Evolutionary conservation across 2,888 invertebrate genomes (phyloP), one percentile per base, ranked within the genome.

Genomic region (Scrobipalpa atriplicella): DNA sequence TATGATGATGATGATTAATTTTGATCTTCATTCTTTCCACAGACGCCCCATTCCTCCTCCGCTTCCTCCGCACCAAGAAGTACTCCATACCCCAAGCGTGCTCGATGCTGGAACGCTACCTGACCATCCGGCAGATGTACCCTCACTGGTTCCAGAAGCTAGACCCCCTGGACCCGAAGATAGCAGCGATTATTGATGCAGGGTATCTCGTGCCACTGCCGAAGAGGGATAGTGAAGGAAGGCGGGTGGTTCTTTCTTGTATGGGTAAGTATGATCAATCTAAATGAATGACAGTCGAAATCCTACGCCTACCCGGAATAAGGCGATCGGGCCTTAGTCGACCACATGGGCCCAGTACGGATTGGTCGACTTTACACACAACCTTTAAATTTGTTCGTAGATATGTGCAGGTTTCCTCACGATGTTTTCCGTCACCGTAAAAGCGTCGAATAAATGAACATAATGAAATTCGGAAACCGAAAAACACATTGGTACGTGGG

Each of bases 1-100:
- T n/a, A n/a, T n/a, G n/a, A n/a, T n/a, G n/a, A n/a, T n/a, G n/a
- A n/a, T n/a, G n/a, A n/a, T n/a, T n/a, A n/a, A n/a, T n/a, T n/a
- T n/a, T n/a, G n/a, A n/a, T n/a, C n/a, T n/a, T n/a, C n/a, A 10
- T 58, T 38, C 29, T 16, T 13, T 72, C 78, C 72, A 3, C 90
- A 94, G 97, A 98, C 81, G 89, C 96, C 0, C 94, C 95, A 8
- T 98, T 98, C 81, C 93, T 98, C 16, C 92, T 98, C 54, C 94
- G 98, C 60, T 98, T 98, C 78, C 94, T 98, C 13, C 94, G 98
- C 51, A 97, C 97, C 56, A 97, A 97, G 86, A 98, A 98, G 83
- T 98, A 96, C 88, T 96, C 96, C 43, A 95, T 98, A 19, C 96
- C 96, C 0, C 94, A 96, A 82, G 96, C 98, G 0, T 97, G 97